Percentiles rank a stretch among this genome's conserved stretches.
These are phyloP conservation scores for Romanomermis culicivorax DNA, from an alignment of 2,888 invertebrate species.

Conservation along the genomic window DNA sequence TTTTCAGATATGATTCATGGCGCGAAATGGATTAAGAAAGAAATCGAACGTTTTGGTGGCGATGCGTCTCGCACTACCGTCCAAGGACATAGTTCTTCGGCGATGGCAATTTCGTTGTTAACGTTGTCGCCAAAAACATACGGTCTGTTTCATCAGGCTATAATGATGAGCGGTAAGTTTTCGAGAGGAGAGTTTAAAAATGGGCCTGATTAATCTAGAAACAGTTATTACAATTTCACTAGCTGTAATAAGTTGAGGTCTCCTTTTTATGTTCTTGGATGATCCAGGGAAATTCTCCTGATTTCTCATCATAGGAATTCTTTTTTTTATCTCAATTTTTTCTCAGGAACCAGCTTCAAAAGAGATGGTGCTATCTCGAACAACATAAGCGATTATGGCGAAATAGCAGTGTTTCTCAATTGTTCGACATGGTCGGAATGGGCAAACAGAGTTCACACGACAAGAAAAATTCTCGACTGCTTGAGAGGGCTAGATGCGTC, in stretches of 20 bases:
- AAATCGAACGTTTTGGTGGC: conserved; percentile 15
- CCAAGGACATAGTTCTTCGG: conserved; percentile 14
- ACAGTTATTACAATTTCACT: too few species aligned
- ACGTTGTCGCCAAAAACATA: background rate
- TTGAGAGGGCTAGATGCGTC: background rate
- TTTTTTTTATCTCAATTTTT: too few species aligned
- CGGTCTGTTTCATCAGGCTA: background rate
- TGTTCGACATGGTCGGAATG: background rate
- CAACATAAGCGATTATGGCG: background rate
- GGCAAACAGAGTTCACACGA: background rate
- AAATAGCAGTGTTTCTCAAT: background rate
- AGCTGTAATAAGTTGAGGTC: too few species aligned
- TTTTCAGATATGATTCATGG: conserved; percentile 11
- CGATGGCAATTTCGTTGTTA: conserved; percentile 5
- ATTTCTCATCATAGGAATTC: too few species aligned
- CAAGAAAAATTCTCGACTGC: background rate
- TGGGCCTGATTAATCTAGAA: too few species aligned
- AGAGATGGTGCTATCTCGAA: background rate
- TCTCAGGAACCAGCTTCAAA: background rate
- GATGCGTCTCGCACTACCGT: conserved; percentile 13
- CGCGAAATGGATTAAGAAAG: conserved; percentile 10
- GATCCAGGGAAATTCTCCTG: too few species aligned
- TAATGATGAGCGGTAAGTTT: conserved; percentile 3
- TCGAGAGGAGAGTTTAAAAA: too few species aligned
- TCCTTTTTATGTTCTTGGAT: too few species aligned